A percentile compares a stretch with the other conserved stretches of the same genome.
These are phyloP conservation scores for Dreissena polymorpha DNA, from an alignment of 1,140 invertebrate species.

Conservation along the genomic window DNA sequence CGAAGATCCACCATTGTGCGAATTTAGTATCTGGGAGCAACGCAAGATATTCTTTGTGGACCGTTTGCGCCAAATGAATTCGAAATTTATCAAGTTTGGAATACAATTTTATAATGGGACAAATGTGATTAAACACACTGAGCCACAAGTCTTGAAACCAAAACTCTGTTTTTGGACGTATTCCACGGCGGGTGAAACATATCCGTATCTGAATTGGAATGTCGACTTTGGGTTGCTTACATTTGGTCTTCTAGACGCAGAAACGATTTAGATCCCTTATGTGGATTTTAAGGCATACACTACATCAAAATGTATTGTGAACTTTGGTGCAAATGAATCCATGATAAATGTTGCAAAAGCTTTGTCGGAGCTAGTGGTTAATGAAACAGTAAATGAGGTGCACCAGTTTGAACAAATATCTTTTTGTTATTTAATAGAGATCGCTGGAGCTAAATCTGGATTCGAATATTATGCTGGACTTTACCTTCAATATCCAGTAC, in stretches of 20 bases:
- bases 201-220: conserved; percentile 25
- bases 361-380: background rate
- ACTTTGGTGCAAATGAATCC: background rate
- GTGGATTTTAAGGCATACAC: background rate
- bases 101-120: background rate
- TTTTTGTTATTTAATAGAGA: conserved; percentile 27
- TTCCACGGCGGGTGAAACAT: background rate
- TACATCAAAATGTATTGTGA: background rate
- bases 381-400: background rate
- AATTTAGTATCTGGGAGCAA: too few species aligned
- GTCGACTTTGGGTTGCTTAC: conserved; percentile 27
- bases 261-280: background rate
- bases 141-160: conserved; percentile 4
- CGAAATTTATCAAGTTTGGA: background rate
- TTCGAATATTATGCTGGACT: conserved; percentile 5
- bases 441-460: background rate
- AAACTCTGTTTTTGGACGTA: conserved; percentile 30
- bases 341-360: background rate
- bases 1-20: too few species aligned
- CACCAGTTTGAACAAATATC: background rate
- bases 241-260: conserved; percentile 20
- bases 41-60: background rate
- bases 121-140: background rate
- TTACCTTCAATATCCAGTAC: conserved; percentile 22
- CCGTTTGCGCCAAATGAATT: background rate